phyloP scores from a whole-genome alignment of 92 coral and sea anemone genomes.

The Palythoa caribaeorum region DNA sequence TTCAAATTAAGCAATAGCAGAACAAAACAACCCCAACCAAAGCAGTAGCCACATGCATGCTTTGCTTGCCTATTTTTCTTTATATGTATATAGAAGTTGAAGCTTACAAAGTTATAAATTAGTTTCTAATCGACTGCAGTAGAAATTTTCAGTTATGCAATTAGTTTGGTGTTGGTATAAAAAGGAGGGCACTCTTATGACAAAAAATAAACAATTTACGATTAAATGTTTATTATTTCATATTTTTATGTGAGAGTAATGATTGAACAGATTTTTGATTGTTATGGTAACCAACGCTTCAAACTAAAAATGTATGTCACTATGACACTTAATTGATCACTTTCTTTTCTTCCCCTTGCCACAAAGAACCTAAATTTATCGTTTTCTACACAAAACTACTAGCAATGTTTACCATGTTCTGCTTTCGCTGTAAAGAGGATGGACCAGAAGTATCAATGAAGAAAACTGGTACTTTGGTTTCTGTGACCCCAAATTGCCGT shows the following conservation, averaged over 20 bases:
- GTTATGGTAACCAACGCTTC: background rate
- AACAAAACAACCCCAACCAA: no score
- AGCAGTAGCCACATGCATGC: no score
- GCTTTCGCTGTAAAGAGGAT: conserved; percentile 7
- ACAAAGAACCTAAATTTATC: background rate
- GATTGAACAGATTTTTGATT: background rate
- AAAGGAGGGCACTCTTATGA: background rate
- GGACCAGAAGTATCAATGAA: conserved; percentile 6
- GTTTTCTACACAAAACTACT: conserved; percentile 2
- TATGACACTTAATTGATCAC: background rate
- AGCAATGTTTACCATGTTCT: conserved; percentile 9
- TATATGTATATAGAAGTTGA: conserved; percentile 2
- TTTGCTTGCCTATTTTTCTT: no score
- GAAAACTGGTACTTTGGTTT: background rate
- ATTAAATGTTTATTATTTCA: background rate
- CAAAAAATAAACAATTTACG: background rate
- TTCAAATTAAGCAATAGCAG: no score
- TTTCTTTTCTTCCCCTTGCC: conserved; percentile 10
- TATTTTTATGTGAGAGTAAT: background rate
- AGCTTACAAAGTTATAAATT: background rate
- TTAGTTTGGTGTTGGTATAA: background rate
- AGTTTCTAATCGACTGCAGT: background rate
- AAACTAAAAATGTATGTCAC: background rate
- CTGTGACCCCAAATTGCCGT: background rate
- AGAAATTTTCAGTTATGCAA: background rate